Evolutionary conservation across 2,113 vertebrate species (phyloP).

Genomic region (Rhodinocichla rosea): DNA sequence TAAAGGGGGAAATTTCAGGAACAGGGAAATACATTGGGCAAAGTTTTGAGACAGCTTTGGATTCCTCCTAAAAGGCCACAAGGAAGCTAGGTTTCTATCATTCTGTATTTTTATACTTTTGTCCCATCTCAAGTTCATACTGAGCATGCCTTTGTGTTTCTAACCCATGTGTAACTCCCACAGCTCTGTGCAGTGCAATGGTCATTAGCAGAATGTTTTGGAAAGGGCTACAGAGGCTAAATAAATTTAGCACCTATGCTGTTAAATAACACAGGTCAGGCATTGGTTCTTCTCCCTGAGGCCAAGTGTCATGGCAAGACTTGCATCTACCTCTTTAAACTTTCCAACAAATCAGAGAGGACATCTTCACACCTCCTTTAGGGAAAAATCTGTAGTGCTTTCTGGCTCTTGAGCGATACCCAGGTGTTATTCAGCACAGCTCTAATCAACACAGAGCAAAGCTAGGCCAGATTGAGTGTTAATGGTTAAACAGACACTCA

Average conservation of each 20-base stretch:
- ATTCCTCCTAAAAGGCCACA: neutral
- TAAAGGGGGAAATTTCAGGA: neutral
- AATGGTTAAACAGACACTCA: neutral
- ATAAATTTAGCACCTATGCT: neutral
- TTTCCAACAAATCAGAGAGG: neutral
- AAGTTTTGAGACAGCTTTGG: neutral
- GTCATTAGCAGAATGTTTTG: neutral
- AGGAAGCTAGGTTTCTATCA: neutral
- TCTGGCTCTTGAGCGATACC: neutral
- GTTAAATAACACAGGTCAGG: neutral
- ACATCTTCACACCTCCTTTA: neutral
- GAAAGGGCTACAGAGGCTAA: neutral
- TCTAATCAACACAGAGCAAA: neutral
- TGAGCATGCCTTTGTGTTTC: neutral
- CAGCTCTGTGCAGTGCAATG: too few species aligned
- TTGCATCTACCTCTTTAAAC: neutral
- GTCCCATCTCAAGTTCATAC: neutral
- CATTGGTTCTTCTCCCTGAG: neutral
- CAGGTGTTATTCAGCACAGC: neutral
- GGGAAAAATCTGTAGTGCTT: neutral
- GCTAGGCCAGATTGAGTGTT: neutral
- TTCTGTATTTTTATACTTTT: neutral
- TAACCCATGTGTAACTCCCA: neutral
- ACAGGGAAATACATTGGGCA: accelerated
- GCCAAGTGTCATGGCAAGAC: neutral